These are phyloP conservation scores for Myotis vivesi DNA, from an alignment of 2,797 vertebrate genomes.

Conservation along the genomic window DNA sequence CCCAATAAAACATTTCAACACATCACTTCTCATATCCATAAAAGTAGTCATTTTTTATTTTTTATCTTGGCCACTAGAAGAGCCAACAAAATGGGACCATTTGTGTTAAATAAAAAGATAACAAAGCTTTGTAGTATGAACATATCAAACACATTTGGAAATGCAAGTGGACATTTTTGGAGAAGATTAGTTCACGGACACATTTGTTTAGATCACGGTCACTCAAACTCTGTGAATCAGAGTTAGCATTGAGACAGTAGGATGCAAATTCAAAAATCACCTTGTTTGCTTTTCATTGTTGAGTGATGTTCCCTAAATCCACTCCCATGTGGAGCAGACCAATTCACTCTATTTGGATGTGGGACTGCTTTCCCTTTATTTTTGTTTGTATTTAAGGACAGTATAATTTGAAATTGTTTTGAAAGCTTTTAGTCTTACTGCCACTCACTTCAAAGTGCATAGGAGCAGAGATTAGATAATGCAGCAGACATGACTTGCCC, in stretches of 20 bases:
- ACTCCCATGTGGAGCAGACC: neutral
- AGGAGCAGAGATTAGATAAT: neutral
- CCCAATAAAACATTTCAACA: slow-evolving; percentile 63
- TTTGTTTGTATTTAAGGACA: neutral
- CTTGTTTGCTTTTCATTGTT: neutral
- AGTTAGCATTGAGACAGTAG: slow-evolving; percentile 12
- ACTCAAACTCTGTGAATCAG: slow-evolving; percentile 40
- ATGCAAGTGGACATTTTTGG: slow-evolving; percentile 62
- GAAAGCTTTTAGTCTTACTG: neutral
- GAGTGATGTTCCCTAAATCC: neutral
- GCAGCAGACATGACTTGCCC: neutral
- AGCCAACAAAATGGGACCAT: slow-evolving; percentile 67
- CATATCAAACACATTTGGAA: slow-evolving; percentile 73
- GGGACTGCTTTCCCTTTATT: neutral
- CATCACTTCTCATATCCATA: slow-evolving; percentile 62
- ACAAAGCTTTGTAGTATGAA: slow-evolving; percentile 75
- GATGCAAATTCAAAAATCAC: neutral
- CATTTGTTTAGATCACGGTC: slow-evolving; percentile 77
- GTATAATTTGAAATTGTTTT: neutral
- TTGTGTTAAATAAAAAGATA: slow-evolving; percentile 69
- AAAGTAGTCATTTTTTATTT: neutral
- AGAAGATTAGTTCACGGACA: slow-evolving; percentile 74
- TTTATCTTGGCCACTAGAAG: slow-evolving; percentile 62
- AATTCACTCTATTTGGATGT: neutral
- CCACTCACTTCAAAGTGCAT: neutral